Percentiles rank a stretch among this genome's conserved stretches.
phyloP scores from a whole-genome alignment of 2,888 invertebrate species.

The Drosophila anceps region DNA sequence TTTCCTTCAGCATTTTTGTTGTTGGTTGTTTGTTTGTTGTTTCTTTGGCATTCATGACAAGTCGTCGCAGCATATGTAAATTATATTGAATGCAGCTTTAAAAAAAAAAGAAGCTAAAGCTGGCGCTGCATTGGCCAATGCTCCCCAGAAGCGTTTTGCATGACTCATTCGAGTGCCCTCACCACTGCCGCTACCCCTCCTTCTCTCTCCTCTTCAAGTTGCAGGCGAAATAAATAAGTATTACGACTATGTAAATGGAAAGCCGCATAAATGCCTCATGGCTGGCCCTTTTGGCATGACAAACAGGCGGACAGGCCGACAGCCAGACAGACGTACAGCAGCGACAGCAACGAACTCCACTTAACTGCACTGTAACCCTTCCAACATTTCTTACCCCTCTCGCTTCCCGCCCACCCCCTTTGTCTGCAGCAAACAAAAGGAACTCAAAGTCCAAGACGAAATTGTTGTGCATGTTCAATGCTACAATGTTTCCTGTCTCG shows the following conservation, averaged over 20 bases:
- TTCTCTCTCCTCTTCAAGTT: conserved; percentile 2
- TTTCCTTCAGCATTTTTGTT: conserved; percentile 14
- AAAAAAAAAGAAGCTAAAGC: conserved; percentile 8
- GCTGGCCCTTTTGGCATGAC: conserved; percentile 55
- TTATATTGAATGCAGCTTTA: conserved; percentile 36
- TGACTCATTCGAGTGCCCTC: conserved; percentile 25
- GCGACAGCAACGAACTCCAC: conserved; percentile 61
- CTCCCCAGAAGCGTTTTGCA: conserved; percentile 26
- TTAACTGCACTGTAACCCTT: conserved; percentile 33
- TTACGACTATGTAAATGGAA: conserved; percentile 74
- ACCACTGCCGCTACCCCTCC: not conserved
- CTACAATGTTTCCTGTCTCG: conserved; percentile 51
- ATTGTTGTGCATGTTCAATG: conserved; percentile 71
- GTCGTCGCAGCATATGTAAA: conserved; percentile 31
- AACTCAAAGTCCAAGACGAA: conserved; percentile 74
- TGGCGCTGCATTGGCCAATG: conserved; percentile 35
- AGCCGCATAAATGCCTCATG: conserved; percentile 71
- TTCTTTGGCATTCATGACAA: conserved; percentile 14
- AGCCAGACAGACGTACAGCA: conserved; percentile 11
- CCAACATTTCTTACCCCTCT: conserved; percentile 2
- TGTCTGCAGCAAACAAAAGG: conserved; percentile 53
- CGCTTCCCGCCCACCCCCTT: conserved; percentile 1
- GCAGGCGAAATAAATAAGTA: conserved; percentile 54
- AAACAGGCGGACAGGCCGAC: conserved; percentile 15
- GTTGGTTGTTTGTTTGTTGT: not conserved